Percentiles rank a stretch among this genome's conserved stretches.
Conservation (phyloP, 2,113 vertebrate genomes). For the Dromiciops gliroides region DNA sequence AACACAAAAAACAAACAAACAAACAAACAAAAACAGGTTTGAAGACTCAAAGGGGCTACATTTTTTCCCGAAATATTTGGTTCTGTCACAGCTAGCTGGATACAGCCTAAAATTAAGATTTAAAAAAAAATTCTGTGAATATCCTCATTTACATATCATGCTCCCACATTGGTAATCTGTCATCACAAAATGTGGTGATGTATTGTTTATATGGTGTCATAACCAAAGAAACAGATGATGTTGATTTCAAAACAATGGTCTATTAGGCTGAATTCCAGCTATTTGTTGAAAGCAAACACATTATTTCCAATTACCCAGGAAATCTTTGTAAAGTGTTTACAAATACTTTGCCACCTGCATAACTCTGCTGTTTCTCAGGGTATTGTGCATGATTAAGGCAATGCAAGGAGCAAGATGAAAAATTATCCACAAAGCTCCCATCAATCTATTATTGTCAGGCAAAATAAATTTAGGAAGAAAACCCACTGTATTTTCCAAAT, state of each 20-base stretch:
- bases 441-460: neutral
- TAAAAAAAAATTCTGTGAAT: neutral
- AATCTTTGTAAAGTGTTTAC: constrained; percentile 19
- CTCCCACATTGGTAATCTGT: neutral
- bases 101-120: neutral
- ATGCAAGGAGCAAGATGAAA: neutral
- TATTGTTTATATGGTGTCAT: neutral
- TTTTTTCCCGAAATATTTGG: neutral
- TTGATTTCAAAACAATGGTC: neutral
- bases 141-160: constrained; percentile 2
- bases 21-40: neutral
- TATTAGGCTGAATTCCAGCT: constrained; percentile 10
- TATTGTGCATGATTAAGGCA: neutral
- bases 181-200: neutral
- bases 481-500: neutral
- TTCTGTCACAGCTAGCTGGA: neutral
- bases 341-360: neutral
- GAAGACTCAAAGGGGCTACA: neutral
- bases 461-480: constrained; percentile 15
- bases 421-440: neutral
- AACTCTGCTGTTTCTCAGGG: neutral
- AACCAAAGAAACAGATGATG: neutral
- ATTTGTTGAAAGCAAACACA: neutral
- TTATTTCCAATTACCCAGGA: neutral
- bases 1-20: no score